These are phyloP conservation scores for Eilema caniola DNA, from an alignment of 2,888 invertebrate species.

Conservation along the genomic window DNA sequence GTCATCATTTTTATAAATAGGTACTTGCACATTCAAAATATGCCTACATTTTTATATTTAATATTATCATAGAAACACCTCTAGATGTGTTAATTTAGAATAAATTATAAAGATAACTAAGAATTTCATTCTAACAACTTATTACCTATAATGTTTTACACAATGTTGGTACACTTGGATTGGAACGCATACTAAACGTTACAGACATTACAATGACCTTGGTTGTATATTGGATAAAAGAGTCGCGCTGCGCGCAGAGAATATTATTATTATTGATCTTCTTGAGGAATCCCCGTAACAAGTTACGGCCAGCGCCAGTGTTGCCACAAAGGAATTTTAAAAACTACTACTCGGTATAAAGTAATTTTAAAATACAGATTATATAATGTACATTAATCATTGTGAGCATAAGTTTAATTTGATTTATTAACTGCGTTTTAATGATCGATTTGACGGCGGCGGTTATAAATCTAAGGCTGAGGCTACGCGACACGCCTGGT, in stretches of 20 bases:
- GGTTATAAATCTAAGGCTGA: no score
- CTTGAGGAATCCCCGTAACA: not conserved
- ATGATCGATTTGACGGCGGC: no score
- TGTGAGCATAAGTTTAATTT: no score
- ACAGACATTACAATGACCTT: slow-evolving; percentile 1
- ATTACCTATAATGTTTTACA: not conserved
- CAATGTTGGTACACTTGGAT: no score
- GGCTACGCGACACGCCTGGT: no score
- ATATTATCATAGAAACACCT: not conserved
- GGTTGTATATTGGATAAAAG: not conserved
- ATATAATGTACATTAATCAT: not conserved
- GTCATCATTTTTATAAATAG: no score
- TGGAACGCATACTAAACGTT: not conserved
- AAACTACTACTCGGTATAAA: not conserved
- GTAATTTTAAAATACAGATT: no score
- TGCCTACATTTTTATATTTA: no score
- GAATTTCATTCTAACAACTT: not conserved
- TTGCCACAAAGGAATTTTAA: not conserved
- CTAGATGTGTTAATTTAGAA: no score
- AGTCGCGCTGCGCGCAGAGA: not conserved
- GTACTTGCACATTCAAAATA: no score
- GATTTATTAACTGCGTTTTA: no score
- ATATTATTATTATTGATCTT: not conserved
- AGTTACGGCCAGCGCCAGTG: not conserved
- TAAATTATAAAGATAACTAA: not conserved